Base-by-base conservation (phyloP, 2,113 vertebrate species). In the Sarotherodon lohbergeri region DNA sequence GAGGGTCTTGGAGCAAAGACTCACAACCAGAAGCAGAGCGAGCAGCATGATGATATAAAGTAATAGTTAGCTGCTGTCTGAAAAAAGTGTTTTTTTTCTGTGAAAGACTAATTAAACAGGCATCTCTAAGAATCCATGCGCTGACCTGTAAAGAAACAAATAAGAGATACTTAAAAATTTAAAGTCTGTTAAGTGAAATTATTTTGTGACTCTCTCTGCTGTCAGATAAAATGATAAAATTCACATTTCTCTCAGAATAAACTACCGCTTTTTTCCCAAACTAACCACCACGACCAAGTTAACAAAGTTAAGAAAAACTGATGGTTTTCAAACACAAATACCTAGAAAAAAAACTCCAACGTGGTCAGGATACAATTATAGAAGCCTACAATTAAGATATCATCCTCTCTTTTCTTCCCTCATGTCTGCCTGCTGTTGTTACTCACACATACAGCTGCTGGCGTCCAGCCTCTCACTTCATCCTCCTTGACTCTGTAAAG, bases 361-460 rank as follows among this genome's bases (percentile, higher is more conserved):
- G 22, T 29, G 32, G 14, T 39, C 50, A 88, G 39, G 84, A 79
- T 43, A 29, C 27, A 88, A 32, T 52, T 34, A 63, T 9, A 91
- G 57, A 89, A 86, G 43, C 16, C 56, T 79, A 34, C 39, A 87
- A 83, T 87, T 84, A 86, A 79, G 56, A 66, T 27, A 41, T 88
- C 41, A 68, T 83, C 52, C 84, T 50, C 7, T 86, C 56, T 81
- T 59, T 50, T 79, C 81, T 46, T 41, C 76, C 5, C 29, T 32
- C 22, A 57, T 46, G 7, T 86, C 78, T 91, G 82, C 39, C 85
- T 55, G 63, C 80, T 84, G 73, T 78, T 89, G 73, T 73, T 89
- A 91, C 90, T 95, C 91, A 95, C 93, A 95, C 94, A 89, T 81
- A 85, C 93, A 92, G 94, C 90, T 90, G 91, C 94, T 89, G 89